A percentile compares a stretch with the other conserved stretches of the same genome.
Conservation (phyloP, 2,888 invertebrate genomes). For the Netelia virgata region DNA sequence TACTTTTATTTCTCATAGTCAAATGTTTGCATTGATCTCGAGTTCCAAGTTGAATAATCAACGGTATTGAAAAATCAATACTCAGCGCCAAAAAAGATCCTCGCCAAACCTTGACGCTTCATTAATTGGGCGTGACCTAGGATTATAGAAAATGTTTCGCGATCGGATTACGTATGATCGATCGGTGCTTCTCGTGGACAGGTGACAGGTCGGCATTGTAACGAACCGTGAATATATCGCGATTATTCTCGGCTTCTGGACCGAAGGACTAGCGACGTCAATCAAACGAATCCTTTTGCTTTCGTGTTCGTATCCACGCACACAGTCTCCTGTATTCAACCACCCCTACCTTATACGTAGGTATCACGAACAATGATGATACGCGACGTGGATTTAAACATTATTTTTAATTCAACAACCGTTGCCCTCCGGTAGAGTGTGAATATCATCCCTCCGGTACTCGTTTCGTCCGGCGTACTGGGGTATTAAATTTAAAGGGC, state of each 20-base stretch:
- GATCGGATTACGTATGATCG: conserved; percentile 59
- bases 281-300: conserved; percentile 1
- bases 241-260: conserved; percentile 33
- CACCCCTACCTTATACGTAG: background rate
- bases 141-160: conserved; percentile 29
- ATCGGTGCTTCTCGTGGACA: conserved; percentile 35
- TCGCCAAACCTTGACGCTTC: conserved; percentile 2
- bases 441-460: conserved; percentile 44
- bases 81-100: background rate
- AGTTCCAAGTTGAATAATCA: too few relatives aligned
- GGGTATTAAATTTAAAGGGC: conserved; percentile 73
- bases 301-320: background rate
- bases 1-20: too few relatives aligned
- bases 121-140: conserved; percentile 34
- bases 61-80: background rate
- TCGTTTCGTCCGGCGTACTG: conserved; percentile 43
- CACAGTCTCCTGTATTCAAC: background rate
- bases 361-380: conserved; percentile 32
- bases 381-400: conserved; percentile 65
- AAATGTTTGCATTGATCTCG: too few relatives aligned
- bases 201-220: conserved; percentile 43
- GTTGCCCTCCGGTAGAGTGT: conserved; percentile 27
- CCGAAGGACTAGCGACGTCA: conserved; percentile 36
- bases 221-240: conserved; percentile 7
- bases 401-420: conserved; percentile 74